Conservation (phyloP, 2,797 vertebrate genomes). For the Falco berigora region DNA sequence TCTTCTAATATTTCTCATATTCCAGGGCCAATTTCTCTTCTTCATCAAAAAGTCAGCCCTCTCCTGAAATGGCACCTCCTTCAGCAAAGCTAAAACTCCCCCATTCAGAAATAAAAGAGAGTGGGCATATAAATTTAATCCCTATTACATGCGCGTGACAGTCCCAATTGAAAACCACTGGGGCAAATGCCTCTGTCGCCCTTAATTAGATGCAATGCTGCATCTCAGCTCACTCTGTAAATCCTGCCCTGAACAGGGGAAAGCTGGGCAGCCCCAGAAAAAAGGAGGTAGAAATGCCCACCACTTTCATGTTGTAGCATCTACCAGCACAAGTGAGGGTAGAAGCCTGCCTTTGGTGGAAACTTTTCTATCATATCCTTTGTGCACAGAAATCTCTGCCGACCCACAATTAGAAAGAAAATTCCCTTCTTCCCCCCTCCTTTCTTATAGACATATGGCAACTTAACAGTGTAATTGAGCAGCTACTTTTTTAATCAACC, state of each 20-base stretch:
- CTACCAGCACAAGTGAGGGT: neutral
- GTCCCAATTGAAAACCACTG: neutral
- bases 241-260: neutral
- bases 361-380: neutral
- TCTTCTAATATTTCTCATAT: neutral
- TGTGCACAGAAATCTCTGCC: neutral
- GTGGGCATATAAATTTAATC: neutral
- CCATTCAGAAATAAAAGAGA: neutral
- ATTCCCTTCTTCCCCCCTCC: neutral
- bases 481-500: neutral
- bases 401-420: neutral
- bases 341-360: neutral
- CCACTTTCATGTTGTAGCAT: neutral
- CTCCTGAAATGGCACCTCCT: neutral
- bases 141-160: neutral
- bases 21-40: neutral
- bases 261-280: neutral
- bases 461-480: neutral
- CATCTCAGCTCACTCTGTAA: neutral
- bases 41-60: neutral
- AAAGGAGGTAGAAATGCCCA: neutral
- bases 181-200: neutral
- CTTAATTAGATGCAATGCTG: neutral
- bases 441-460: neutral
- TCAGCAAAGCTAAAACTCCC: neutral